Base-by-base conservation (phyloP, 2,888 invertebrate species). In the Platycheirus rosarum region DNA sequence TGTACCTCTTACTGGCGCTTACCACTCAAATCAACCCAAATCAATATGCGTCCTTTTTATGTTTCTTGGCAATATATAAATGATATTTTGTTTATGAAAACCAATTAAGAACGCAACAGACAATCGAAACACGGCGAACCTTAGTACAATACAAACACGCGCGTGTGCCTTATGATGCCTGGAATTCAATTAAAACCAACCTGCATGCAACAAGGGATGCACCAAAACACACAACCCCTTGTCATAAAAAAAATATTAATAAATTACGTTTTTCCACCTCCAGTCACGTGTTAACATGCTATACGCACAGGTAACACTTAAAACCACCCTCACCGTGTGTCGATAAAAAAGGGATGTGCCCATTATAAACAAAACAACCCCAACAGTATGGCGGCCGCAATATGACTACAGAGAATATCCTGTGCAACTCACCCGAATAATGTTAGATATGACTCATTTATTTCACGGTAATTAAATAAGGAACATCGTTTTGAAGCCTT, bases 391-490 rank as follows among this genome's bases (percentile, higher is more conserved):
- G n/a, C n/a, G n/a, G n/a, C n/a, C n/a, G n/a, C n/a, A 26, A 48
- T n/a, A 40, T 55, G 18, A 13, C 40, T 37, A 11, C 18, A 55
- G 3, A 55, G 8, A 73, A 42, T 57, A 46, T 62, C 40, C 65
- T n/a, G n/a, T n/a, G n/a, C n/a, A 20, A 23, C 5, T 2, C 51
- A 16, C 29, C 69, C 63, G 51, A n/a, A n/a, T n/a, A n/a, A n/a
- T n/a, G n/a, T n/a, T n/a, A n/a, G n/a, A 60, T 55, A 57, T 80
- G 80, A 80, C 70, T 75, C 80, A 80, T 80, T 80, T 53, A 62
- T 80, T 80, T 80, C 80, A 80, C 66, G 80, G 75, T 76, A 80
- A 76, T 80, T 80, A 80, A 80, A 80, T 63, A 32, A 29, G 53
- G 62, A 48, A 55, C 68, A 55, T 32, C 37, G 29, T 51, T 13